phyloP scores from a whole-genome alignment of 2,888 invertebrate genomes.

The Tinea pellionella region DNA sequence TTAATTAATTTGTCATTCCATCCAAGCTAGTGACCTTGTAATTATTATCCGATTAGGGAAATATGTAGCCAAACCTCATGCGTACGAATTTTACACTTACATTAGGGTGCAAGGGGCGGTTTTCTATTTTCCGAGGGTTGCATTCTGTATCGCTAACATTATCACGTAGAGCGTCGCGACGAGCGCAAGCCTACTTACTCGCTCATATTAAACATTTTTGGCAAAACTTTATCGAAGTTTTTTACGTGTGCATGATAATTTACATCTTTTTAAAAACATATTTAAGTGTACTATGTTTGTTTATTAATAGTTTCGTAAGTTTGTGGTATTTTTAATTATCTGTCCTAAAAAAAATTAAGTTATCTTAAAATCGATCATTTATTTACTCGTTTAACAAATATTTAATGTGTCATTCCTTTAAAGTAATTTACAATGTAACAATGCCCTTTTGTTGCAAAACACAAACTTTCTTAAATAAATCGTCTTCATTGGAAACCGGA shows the following conservation, averaged over 20 bases:
- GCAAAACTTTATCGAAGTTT: conserved; percentile 19
- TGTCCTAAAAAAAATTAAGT: no score
- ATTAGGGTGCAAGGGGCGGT: conserved; percentile 3
- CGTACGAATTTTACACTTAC: background rate
- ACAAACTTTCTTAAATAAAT: conserved; percentile 6
- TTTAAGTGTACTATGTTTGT: background rate
- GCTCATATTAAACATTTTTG: conserved; percentile 30
- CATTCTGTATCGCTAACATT: conserved; percentile 46
- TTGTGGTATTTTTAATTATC: background rate
- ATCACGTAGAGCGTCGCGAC: conserved; percentile 56
- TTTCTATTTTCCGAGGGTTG: conserved; percentile 41
- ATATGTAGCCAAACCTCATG: background rate
- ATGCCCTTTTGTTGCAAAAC: background rate
- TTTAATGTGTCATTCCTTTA: background rate
- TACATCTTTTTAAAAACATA: background rate
- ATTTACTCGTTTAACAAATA: no score
- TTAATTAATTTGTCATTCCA: no score
- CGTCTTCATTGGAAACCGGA: conserved; percentile 3
- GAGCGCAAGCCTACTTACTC: conserved; percentile 56
- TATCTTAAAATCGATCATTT: no score
- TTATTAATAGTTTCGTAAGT: background rate
- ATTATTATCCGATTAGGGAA: background rate
- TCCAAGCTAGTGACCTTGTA: background rate
- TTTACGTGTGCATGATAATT: background rate
- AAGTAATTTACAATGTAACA: background rate